Conservation (phyloP, 2,888 invertebrate genomes). For the Drosophila acutilabella region DNA sequence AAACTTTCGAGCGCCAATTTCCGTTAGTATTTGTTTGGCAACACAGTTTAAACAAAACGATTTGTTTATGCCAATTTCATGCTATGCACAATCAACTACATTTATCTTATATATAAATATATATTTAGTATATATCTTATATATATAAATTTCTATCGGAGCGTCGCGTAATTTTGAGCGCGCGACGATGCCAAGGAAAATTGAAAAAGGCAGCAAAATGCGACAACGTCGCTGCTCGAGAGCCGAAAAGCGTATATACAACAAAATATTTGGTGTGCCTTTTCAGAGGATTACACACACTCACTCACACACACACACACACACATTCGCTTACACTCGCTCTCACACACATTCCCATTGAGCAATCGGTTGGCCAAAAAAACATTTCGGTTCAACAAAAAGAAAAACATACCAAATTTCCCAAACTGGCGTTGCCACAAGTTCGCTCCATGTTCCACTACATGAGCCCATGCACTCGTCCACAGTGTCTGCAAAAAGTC, state of each 20-base stretch:
- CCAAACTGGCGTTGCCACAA: slow-evolving; percentile 68
- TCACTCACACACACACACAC: slow-evolving; percentile 16
- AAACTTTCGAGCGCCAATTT: slow-evolving; percentile 31
- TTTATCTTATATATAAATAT: neutral
- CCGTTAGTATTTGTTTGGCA: slow-evolving; percentile 15
- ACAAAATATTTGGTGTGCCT: slow-evolving; percentile 72
- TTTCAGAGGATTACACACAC: slow-evolving; percentile 50
- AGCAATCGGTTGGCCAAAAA: slow-evolving; percentile 50
- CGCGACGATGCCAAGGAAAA: slow-evolving; percentile 66
- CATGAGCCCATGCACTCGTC: neutral
- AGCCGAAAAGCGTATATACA: slow-evolving; percentile 78
- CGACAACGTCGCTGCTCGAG: slow-evolving; percentile 76
- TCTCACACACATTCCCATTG: slow-evolving; percentile 32
- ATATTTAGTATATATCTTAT: slow-evolving; percentile 18
- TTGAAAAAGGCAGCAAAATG: slow-evolving; percentile 58
- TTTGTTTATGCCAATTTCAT: slow-evolving; percentile 49
- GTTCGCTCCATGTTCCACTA: slow-evolving; percentile 35
- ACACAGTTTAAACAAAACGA: slow-evolving; percentile 38
- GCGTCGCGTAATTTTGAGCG: slow-evolving; percentile 54
- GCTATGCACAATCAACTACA: slow-evolving; percentile 21
- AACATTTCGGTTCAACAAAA: slow-evolving; percentile 13
- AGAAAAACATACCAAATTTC: slow-evolving; percentile 75
- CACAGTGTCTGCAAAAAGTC: slow-evolving; percentile 15
- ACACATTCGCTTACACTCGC: slow-evolving; percentile 7
- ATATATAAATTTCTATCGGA: slow-evolving; percentile 11